A percentile compares a stretch with the other conserved stretches of the same genome.
phyloP scores from a whole-genome alignment of 2,113 vertebrate genomes.

The Emydura subglobosa region DNA sequence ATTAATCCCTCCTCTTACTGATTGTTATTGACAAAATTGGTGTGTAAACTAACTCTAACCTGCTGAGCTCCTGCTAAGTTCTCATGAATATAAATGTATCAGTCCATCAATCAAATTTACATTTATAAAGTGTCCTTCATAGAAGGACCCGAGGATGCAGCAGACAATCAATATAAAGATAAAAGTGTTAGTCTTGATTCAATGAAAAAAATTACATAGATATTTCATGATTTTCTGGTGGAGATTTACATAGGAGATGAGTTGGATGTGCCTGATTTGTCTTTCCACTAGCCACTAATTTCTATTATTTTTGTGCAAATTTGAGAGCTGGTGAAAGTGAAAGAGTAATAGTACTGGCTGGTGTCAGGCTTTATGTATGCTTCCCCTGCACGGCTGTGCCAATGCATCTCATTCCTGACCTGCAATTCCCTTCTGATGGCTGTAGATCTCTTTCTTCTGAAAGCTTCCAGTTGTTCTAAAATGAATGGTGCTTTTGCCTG shows the following conservation, averaged over 20 bases:
- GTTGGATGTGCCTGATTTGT: background rate
- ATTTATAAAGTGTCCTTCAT: constrained; percentile 59
- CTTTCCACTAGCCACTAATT: background rate
- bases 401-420: background rate
- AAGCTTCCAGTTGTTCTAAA: background rate
- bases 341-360: background rate
- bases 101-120: constrained; percentile 65
- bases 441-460: background rate
- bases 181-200: constrained; percentile 32
- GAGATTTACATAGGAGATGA: rapidly evolving
- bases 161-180: constrained; percentile 54
- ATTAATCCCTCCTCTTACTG: constrained; percentile 49
- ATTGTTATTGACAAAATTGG: constrained; percentile 65
- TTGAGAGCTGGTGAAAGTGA: background rate
- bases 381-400: background rate
- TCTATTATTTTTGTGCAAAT: constrained; percentile 1
- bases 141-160: constrained; percentile 57
- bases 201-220: constrained; percentile 22
- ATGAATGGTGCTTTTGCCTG: background rate
- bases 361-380: background rate
- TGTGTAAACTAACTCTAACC: constrained; percentile 62
- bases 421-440: background rate
- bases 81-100: constrained; percentile 72
- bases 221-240: background rate
- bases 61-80: constrained; percentile 45